Percentiles rank a stretch among this genome's conserved stretches.
These are phyloP conservation scores for Philereme transversata DNA, from an alignment of 2,888 invertebrate genomes.

Conservation along the genomic window DNA sequence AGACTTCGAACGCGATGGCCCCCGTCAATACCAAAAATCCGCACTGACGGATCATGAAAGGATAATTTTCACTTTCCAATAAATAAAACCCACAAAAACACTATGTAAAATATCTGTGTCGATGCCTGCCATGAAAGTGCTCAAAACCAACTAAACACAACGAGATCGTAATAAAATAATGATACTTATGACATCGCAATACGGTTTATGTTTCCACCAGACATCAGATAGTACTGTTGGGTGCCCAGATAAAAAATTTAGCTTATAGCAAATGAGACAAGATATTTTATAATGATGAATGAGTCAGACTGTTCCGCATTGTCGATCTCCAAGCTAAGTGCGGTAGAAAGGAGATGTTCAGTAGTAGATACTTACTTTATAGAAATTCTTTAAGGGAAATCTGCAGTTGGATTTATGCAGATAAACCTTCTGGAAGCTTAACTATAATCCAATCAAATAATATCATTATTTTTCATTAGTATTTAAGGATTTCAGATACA, in stretches of 20 bases:
- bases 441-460: neutral
- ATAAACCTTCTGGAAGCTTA: neutral
- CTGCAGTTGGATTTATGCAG: neutral
- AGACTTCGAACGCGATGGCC: constrained; percentile 20
- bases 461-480: neutral
- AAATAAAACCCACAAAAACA: constrained; percentile 51
- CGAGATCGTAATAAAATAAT: constrained; percentile 42
- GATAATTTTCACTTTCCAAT: constrained; percentile 63
- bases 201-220: constrained; percentile 18
- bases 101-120: constrained; percentile 55
- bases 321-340: constrained; percentile 38
- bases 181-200: constrained; percentile 43
- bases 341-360: constrained; percentile 38
- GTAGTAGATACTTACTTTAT: neutral
- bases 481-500: too few species aligned
- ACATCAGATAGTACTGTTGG: constrained; percentile 29
- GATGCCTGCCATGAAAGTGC: constrained; percentile 61
- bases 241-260: constrained; percentile 45
- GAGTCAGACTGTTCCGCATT: constrained; percentile 47
- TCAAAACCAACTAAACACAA: constrained; percentile 41
- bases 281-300: constrained; percentile 60
- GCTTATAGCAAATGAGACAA: constrained; percentile 52
- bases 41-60: constrained; percentile 25
- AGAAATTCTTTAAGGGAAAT: constrained; percentile 2
- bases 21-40: neutral